Conservation (phyloP, 2,113 vertebrate genomes). For the Micronycteris hirsuta region DNA sequence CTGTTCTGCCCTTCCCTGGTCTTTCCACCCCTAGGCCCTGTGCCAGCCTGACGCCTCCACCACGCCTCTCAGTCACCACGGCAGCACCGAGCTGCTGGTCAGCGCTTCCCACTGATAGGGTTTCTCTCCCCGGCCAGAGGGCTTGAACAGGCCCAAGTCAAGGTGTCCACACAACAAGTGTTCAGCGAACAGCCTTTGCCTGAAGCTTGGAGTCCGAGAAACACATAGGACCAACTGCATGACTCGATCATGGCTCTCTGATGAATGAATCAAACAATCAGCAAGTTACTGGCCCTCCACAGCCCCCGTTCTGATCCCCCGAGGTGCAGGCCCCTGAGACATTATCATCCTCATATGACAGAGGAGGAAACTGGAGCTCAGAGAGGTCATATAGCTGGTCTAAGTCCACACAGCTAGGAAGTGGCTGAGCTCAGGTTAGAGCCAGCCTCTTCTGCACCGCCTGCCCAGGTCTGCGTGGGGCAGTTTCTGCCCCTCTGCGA, state of each 20-base stretch:
- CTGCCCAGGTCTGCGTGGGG: accelerated
- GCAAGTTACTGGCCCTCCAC: not conserved
- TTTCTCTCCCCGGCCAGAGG: not conserved
- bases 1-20: not conserved
- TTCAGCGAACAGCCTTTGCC: not conserved
- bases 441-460: accelerated
- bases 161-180: not conserved
- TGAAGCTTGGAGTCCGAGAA: not conserved
- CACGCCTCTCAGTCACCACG: accelerated
- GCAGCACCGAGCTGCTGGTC: accelerated
- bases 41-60: not conserved
- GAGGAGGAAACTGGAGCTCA: not conserved
- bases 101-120: not conserved
- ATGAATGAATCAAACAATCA: not conserved
- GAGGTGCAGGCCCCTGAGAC: not conserved
- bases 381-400: not conserved
- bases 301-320: not conserved
- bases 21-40: not conserved
- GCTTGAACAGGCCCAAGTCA: not conserved
- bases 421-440: not conserved
- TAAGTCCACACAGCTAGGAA: not conserved
- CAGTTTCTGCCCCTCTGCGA: not conserved
- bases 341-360: not conserved
- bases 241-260: not conserved
- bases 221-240: not conserved